phyloP scores from a whole-genome alignment of 1,140 invertebrate species.

The Archivesica marissinica region DNA sequence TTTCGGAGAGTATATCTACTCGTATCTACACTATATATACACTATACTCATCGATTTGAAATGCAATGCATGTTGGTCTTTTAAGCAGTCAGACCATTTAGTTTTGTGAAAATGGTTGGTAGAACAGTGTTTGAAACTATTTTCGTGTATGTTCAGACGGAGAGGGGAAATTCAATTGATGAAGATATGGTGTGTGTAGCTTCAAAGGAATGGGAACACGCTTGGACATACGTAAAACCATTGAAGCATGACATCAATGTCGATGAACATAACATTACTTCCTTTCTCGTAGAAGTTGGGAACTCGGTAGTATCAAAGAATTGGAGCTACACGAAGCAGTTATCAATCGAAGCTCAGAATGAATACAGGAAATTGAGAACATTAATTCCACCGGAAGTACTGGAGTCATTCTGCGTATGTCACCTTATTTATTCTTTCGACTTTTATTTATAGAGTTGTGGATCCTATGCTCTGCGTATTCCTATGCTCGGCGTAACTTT shows the following conservation, averaged over 20 bases:
- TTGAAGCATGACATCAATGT: background rate
- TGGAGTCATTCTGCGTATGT: constrained; percentile 1
- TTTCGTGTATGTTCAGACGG: constrained; percentile 2
- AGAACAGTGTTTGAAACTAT: constrained; percentile 11
- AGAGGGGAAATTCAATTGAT: background rate
- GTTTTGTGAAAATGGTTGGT: background rate
- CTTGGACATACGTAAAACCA: constrained; percentile 4
- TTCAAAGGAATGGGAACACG: background rate
- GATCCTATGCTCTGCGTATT: too few species aligned
- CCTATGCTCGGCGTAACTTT: too few species aligned
- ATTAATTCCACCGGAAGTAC: background rate
- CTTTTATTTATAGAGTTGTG: background rate
- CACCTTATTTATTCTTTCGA: background rate
- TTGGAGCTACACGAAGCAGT: background rate
- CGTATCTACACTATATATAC: too few species aligned
- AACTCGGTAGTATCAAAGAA: background rate
- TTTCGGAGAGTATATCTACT: too few species aligned
- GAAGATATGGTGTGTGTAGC: background rate
- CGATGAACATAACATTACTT: background rate
- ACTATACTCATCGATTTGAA: too few species aligned
- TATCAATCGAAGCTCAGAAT: background rate
- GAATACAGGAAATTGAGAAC: constrained; percentile 6
- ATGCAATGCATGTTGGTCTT: too few species aligned
- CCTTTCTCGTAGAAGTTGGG: background rate
- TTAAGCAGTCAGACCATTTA: too few species aligned